Evolutionary conservation across 2,113 vertebrate genomes (phyloP), one percentile per base, ranked within the genome.

Genomic region (Pedionomus torquatus): DNA sequence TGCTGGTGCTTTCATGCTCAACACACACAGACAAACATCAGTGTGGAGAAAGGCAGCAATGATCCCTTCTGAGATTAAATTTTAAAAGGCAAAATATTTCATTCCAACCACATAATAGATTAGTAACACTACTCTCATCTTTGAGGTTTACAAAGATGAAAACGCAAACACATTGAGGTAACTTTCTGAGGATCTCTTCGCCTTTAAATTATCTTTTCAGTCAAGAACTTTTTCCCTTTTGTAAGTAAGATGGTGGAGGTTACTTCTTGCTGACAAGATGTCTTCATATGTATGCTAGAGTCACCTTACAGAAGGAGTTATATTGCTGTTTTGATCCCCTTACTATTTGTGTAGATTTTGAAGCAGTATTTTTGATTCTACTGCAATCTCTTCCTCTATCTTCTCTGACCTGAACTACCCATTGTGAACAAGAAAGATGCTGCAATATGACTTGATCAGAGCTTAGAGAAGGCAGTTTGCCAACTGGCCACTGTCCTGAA

Each of bases 401-500:
- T 83, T 43, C 57, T 35, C n/a, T 71, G 65, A 51, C 74, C 46
- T 58, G 37, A 89, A 44, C 72, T 44, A 48, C 20, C 15, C 35
- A 33, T 6, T 64, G 39, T 54, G 68, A 69, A 85, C 57, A 64
- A 69, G 82, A 75, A 78, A 78, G 75, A 93, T 76, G 75, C 78
- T 96, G 65, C 52, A 93, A 72, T 60, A 55, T 52, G 88, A 92
- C 85, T 72, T 23, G 87, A 3, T 39, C 61, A 86, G 66, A 88
- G 82, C 78, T 65, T 64, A 83, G 58, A 55, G 57, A 35, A 70
- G 90, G 87, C 84, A 86, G 52, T 55, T 30, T 93, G 66, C 66
- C 94, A 93, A 75, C 82, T 95, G 95, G 85, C 52, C 66, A 25
- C 33, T 5, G 26, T 76, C 63, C 79, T 92, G 58, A 87, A 87